Conservation (phyloP, 64 coral and sea anemone species). For the Anthopleura sola region DNA sequence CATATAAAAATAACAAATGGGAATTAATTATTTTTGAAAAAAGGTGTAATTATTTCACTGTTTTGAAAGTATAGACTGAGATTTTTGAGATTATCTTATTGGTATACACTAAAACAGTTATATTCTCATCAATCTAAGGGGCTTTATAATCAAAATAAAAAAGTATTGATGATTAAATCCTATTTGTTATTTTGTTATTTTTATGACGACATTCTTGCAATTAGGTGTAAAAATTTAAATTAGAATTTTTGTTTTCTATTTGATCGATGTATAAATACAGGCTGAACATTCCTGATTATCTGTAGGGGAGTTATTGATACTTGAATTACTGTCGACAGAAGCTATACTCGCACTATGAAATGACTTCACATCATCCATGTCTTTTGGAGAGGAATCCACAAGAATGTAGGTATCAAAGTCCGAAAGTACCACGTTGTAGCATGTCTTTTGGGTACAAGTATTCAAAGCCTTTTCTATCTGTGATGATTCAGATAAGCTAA, state of each 20-base stretch:
- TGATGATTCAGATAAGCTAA: constrained; percentile 40
- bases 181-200: too few species aligned
- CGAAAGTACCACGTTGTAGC: constrained; percentile 28
- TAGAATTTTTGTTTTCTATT: neutral
- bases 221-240: neutral
- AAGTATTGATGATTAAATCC: too few species aligned
- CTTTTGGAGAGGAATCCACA: neutral
- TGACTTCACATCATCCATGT: constrained; percentile 19
- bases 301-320: constrained; percentile 8
- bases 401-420: constrained; percentile 24
- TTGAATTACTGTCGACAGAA: constrained; percentile 10
- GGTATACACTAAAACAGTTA: too few species aligned
- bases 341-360: constrained; percentile 24
- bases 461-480: constrained; percentile 26
- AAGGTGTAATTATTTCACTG: too few species aligned
- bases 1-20: too few species aligned
- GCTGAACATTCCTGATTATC: constrained; percentile 8
- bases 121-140: too few species aligned
- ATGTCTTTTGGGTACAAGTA: constrained; percentile 22
- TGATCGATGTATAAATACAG: constrained; percentile 2
- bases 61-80: too few species aligned
- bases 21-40: too few species aligned
- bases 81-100: too few species aligned
- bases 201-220: too few species aligned
- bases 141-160: too few species aligned